phyloP scores from a whole-genome alignment of 2,888 invertebrate genomes.

The Schizaphis graminum region DNA sequence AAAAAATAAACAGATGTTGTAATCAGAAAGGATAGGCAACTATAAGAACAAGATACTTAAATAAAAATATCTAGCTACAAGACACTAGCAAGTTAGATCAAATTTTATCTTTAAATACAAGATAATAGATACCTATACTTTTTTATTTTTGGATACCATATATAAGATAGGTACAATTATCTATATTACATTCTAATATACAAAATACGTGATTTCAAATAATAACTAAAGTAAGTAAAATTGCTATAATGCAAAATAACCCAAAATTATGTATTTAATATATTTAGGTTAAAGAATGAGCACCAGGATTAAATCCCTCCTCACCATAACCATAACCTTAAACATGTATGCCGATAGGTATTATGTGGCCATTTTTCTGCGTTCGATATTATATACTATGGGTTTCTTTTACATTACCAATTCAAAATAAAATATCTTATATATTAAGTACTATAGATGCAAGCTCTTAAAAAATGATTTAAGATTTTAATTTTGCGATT shows the following conservation, averaged over 20 bases:
- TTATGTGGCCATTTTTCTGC: background rate
- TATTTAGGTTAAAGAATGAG: background rate
- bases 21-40: background rate
- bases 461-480: background rate
- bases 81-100: background rate
- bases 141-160: background rate
- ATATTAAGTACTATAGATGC: background rate
- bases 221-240: background rate
- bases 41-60: background rate
- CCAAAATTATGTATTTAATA: background rate
- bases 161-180: background rate
- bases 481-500: background rate
- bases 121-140: background rate
- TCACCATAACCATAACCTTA: background rate
- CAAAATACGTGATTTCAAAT: too few relatives aligned
- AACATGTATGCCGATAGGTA: too few relatives aligned
- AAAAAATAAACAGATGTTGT: background rate
- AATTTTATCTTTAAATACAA: background rate
- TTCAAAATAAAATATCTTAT: background rate
- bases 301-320: background rate
- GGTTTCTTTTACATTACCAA: background rate
- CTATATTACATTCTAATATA: too few relatives aligned
- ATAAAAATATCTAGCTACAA: background rate
- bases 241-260: background rate
- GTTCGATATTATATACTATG: background rate